Percentiles rank a stretch among this genome's conserved stretches.
These are phyloP conservation scores for Pandemis corylana DNA, from an alignment of 2,888 invertebrate species.

Conservation along the genomic window DNA sequence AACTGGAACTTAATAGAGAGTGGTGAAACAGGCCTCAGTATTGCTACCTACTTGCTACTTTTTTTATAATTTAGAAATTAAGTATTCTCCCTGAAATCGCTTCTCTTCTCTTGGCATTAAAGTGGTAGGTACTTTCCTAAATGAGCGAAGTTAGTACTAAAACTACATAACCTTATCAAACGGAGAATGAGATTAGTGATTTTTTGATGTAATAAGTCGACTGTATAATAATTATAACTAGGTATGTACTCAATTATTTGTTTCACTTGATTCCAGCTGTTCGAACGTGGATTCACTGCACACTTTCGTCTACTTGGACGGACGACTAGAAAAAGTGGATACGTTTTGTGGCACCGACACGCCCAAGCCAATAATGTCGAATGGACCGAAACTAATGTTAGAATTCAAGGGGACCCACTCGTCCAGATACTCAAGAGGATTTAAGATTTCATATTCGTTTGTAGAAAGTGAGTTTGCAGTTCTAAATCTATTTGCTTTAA, in stretches of 20 bases:
- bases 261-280: slow-evolving; percentile 85
- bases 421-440: slow-evolving; percentile 93
- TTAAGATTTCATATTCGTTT: slow-evolving; percentile 95
- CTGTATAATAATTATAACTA: too few relatives aligned
- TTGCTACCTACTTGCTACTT: too few relatives aligned
- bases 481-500: not conserved
- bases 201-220: too few relatives aligned
- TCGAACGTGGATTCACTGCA: slow-evolving; percentile 91
- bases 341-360: slow-evolving; percentile 93
- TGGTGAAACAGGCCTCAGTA: too few relatives aligned
- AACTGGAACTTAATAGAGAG: too few relatives aligned
- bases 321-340: slow-evolving; percentile 93
- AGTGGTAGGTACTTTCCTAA: too few relatives aligned
- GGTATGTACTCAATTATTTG: slow-evolving; percentile 18
- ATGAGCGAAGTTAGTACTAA: too few relatives aligned
- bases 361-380: slow-evolving; percentile 97
- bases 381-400: slow-evolving; percentile 92
- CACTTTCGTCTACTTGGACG: slow-evolving; percentile 93
- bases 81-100: too few relatives aligned
- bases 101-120: not conserved
- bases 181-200: too few relatives aligned
- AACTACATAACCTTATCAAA: too few relatives aligned
- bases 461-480: slow-evolving; percentile 90
- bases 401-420: slow-evolving; percentile 93
- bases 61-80: too few relatives aligned